Conservation (phyloP, 2,888 invertebrate genomes). For the Coelopa pilipes region DNA sequence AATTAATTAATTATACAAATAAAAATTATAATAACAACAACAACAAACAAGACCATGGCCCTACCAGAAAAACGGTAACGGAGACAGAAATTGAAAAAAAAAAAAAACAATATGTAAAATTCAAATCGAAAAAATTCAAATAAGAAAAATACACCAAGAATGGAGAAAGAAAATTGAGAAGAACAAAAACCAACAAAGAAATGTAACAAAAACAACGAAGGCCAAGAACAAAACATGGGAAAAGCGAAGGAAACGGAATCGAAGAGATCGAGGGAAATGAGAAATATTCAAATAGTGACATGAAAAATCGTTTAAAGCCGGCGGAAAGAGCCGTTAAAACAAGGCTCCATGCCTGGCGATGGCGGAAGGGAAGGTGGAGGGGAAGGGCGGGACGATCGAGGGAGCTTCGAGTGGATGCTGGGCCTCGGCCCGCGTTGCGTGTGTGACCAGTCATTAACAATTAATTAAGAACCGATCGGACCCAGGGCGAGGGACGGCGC, state of each 20-base stretch:
- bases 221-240: not conserved
- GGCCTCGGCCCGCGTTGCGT: slow-evolving; percentile 34
- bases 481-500: not conserved
- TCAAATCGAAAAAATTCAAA: too few relatives aligned
- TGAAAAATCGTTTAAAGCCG: slow-evolving; percentile 21
- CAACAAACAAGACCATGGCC: too few relatives aligned
- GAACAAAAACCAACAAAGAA: not conserved
- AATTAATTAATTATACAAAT: too few relatives aligned
- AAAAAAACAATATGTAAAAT: too few relatives aligned
- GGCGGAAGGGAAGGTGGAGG: not conserved
- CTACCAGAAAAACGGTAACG: too few relatives aligned
- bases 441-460: slow-evolving; percentile 41
- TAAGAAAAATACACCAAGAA: too few relatives aligned
- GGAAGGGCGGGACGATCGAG: not conserved
- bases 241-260: not conserved
- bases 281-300: slow-evolving; percentile 13
- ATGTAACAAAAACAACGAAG: not conserved
- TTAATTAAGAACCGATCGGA: slow-evolving; percentile 40
- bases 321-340: not conserved
- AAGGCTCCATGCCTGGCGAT: not conserved
- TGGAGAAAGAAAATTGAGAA: too few relatives aligned
- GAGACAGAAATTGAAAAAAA: too few relatives aligned
- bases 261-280: not conserved
- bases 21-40: too few relatives aligned
- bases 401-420: not conserved